These are phyloP conservation scores for Danio tinwini DNA, from an alignment of 2,797 vertebrate species.

Conservation along the genomic window DNA sequence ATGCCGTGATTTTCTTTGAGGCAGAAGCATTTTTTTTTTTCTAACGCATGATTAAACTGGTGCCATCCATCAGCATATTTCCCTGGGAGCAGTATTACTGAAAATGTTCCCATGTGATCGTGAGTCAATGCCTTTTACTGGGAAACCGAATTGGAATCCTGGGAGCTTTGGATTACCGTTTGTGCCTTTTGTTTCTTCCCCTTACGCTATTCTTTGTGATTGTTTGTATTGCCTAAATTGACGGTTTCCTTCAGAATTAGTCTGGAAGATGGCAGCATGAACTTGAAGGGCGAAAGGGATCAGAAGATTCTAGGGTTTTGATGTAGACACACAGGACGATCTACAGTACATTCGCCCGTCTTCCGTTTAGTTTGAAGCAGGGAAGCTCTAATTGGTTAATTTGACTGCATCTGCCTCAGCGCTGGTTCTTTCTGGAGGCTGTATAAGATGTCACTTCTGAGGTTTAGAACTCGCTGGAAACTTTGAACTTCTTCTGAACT, in stretches of 20 bases:
- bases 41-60: slow-evolving; percentile 61
- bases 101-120: slow-evolving; percentile 68
- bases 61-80: slow-evolving; percentile 70
- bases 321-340: slow-evolving; percentile 4
- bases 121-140: slow-evolving; percentile 61
- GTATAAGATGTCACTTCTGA: slow-evolving; percentile 63
- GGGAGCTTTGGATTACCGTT: slow-evolving; percentile 31
- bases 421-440: slow-evolving; percentile 54
- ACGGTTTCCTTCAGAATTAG: slow-evolving; percentile 14
- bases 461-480: slow-evolving; percentile 57
- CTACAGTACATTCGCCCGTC: slow-evolving; percentile 17
- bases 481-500: slow-evolving; percentile 71
- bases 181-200: slow-evolving; percentile 24
- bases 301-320: slow-evolving; percentile 42
- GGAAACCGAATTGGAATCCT: slow-evolving; percentile 29
- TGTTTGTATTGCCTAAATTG: slow-evolving; percentile 48
- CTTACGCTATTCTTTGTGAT: background rate
- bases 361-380: slow-evolving; percentile 18
- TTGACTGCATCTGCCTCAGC: slow-evolving; percentile 49
- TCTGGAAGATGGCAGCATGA: background rate
- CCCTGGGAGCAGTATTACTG: slow-evolving; percentile 60
- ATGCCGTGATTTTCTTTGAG: slow-evolving; percentile 59
- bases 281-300: slow-evolving; percentile 20
- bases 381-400: slow-evolving; percentile 52
- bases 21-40: slow-evolving; percentile 54